Conservation (phyloP, 2,888 invertebrate species). For the Drosophila paranaensis region DNA sequence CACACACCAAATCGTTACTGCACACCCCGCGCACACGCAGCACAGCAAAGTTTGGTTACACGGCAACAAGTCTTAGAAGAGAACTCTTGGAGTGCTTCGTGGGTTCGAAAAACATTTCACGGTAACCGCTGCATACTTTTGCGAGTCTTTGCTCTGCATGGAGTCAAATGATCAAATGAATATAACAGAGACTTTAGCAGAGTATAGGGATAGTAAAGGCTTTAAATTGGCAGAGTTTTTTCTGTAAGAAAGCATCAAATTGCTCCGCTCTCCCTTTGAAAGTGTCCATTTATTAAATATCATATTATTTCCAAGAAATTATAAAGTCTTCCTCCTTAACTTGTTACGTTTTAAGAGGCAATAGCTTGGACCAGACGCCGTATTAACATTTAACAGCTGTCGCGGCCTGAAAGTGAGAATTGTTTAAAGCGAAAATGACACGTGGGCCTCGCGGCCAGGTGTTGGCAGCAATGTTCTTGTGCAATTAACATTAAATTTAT, state of each 20-base stretch:
- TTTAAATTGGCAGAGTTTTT: too few relatives aligned
- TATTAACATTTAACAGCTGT: constrained; percentile 35
- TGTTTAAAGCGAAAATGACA: constrained; percentile 21
- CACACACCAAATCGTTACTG: constrained; percentile 30
- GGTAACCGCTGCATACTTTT: constrained; percentile 35
- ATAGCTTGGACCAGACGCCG: not conserved
- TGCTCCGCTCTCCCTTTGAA: too few relatives aligned
- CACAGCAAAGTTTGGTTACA: constrained; percentile 22
- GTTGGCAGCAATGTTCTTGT: constrained; percentile 37
- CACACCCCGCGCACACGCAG: constrained; percentile 6
- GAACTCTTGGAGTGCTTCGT: not conserved
- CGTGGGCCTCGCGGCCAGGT: constrained; percentile 36
- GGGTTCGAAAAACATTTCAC: not conserved
- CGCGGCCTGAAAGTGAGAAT: constrained; percentile 1
- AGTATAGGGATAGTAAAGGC: too few relatives aligned
- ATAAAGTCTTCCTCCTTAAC: not conserved
- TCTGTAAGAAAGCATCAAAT: too few relatives aligned
- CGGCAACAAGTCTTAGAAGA: constrained; percentile 29
- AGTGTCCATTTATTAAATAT: not conserved
- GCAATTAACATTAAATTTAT: constrained; percentile 74
- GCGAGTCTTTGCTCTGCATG: not conserved
- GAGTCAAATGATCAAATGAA: not conserved
- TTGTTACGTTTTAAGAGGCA: not conserved
- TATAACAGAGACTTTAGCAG: not conserved
- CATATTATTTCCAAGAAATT: not conserved